These are phyloP conservation scores for Eumaeus atala DNA, from an alignment of 1,140 invertebrate species.

Conservation along the genomic window DNA sequence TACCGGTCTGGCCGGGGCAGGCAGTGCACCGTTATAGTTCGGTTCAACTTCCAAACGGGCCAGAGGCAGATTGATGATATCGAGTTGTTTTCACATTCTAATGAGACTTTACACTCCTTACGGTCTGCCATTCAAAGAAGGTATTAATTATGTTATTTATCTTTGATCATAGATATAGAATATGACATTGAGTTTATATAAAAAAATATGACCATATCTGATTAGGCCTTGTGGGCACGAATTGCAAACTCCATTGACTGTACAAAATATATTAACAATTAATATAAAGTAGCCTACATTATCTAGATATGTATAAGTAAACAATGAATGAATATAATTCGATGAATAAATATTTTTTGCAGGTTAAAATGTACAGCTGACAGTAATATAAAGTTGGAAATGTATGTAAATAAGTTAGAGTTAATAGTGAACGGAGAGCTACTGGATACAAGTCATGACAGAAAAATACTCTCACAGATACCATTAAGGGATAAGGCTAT, in stretches of 20 bases:
- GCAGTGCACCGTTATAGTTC: conserved; percentile 88
- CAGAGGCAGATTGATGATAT: conserved; percentile 93
- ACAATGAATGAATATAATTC: conserved; percentile 10
- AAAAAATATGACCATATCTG: too few relatives aligned
- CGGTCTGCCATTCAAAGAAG: conserved; percentile 71
- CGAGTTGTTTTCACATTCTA: conserved; percentile 94
- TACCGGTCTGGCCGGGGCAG: conserved; percentile 93
- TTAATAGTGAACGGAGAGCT: conserved; percentile 92
- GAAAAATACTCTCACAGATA: conserved; percentile 90
- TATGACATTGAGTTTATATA: too few relatives aligned
- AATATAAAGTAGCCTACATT: too few relatives aligned
- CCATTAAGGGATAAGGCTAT: conserved; percentile 94
- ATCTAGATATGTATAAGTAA: too few relatives aligned
- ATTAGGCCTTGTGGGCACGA: too few relatives aligned
- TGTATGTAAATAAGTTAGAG: conserved; percentile 91
- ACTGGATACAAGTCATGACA: conserved; percentile 90
- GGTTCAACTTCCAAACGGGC: conserved; percentile 88
- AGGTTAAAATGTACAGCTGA: conserved; percentile 81
- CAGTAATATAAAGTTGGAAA: conserved; percentile 88
- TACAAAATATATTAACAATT: too few relatives aligned
- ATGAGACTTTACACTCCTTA: conserved; percentile 91
- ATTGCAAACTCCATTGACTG: too few relatives aligned
- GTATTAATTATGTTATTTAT: conserved; percentile 36
- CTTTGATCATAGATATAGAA: too few relatives aligned
- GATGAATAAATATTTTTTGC: conserved; percentile 20